Evolutionary conservation across 1,140 invertebrate genomes (phyloP).

Genomic region (Physella acuta): DNA sequence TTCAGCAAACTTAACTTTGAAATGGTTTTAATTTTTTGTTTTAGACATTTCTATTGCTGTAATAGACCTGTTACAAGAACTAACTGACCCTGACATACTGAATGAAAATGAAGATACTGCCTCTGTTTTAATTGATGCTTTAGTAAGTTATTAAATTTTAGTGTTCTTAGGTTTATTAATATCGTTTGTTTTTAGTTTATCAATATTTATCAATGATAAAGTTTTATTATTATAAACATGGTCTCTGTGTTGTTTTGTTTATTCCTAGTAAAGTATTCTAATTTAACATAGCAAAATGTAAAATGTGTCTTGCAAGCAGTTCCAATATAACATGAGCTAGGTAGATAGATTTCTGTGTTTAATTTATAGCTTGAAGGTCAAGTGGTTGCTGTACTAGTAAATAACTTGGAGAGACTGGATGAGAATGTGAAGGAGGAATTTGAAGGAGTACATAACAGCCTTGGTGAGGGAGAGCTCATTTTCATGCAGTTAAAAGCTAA

Average conservation of each 20-base stretch:
- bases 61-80: constrained; percentile 73
- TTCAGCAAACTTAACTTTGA: background rate
- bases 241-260: background rate
- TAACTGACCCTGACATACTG: constrained; percentile 93
- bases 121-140: constrained; percentile 61
- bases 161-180: background rate
- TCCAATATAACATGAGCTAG: no score
- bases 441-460: constrained; percentile 93
- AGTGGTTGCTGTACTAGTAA: constrained; percentile 85
- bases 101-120: constrained; percentile 73
- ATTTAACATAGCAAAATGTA: no score
- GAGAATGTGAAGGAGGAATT: constrained; percentile 91
- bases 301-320: no score
- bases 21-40: no score
- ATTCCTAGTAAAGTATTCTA: no score
- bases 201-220: background rate
- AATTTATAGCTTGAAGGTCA: constrained; percentile 80
- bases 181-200: background rate
- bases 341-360: no score
- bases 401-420: constrained; percentile 91
- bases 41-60: constrained; percentile 61
- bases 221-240: no score
- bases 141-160: constrained; percentile 52
- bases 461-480: constrained; percentile 67
- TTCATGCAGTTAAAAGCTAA: no score